Evolutionary conservation across 2,113 vertebrate species (phyloP).

Genomic region (Potamarius usumacintae): DNA sequence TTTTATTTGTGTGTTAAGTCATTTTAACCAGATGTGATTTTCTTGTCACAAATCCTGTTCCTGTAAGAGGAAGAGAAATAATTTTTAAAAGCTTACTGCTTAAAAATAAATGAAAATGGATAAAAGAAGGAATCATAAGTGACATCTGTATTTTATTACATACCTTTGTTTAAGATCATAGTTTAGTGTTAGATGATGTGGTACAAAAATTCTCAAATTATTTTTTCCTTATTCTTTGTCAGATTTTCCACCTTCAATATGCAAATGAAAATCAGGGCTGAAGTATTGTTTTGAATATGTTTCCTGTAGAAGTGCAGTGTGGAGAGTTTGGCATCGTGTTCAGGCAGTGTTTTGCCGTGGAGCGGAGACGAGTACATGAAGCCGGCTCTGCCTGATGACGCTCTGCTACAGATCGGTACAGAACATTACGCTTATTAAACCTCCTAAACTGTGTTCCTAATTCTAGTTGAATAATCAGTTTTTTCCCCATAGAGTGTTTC

Average conservation of each 20-base stretch:
- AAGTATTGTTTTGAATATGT: background rate
- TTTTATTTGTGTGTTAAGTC: background rate
- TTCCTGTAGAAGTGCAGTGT: conserved; percentile 78
- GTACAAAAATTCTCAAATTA: background rate
- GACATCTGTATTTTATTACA: background rate
- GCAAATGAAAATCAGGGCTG: background rate
- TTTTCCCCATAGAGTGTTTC: background rate
- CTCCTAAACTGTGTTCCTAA: background rate
- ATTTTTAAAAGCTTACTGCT: background rate
- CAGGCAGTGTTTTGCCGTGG: conserved; percentile 79
- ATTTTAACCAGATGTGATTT: background rate
- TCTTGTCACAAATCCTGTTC: background rate
- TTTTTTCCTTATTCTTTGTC: background rate
- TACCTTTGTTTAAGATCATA: background rate
- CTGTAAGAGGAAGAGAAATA: background rate
- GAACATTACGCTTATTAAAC: background rate
- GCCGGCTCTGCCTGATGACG: conserved; percentile 85
- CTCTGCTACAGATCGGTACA: conserved; percentile 89
- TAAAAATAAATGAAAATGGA: background rate
- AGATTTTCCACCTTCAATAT: background rate
- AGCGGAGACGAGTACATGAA: conserved; percentile 85
- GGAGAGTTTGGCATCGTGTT: conserved; percentile 71
- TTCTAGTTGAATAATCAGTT: background rate
- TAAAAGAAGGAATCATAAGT: background rate
- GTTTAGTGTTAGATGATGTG: background rate